phyloP scores from a whole-genome alignment of 2,888 invertebrate species.

The Notodonta dromedarius region DNA sequence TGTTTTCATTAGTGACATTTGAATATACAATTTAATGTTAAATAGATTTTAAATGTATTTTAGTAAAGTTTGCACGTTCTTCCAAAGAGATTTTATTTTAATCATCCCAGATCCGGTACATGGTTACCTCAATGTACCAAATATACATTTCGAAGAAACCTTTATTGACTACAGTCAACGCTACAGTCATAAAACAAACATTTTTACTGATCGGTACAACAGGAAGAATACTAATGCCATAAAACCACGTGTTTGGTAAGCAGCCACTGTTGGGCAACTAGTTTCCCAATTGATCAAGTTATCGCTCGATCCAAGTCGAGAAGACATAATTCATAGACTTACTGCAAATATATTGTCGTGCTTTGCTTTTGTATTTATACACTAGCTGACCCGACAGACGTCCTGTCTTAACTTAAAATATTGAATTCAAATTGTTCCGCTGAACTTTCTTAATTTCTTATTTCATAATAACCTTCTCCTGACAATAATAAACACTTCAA shows the following conservation, averaged over 20 bases:
- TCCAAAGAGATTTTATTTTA: neutral
- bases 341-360: too few species aligned
- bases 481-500: too few species aligned
- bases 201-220: neutral
- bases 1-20: constrained; percentile 1
- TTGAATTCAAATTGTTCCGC: too few species aligned
- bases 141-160: neutral
- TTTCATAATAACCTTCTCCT: too few species aligned
- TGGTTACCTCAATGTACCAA: neutral
- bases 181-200: neutral
- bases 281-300: too few species aligned
- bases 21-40: neutral
- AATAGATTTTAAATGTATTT: neutral
- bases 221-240: neutral
- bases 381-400: too few species aligned
- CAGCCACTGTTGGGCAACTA: too few species aligned
- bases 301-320: too few species aligned
- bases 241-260: neutral
- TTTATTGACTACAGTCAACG: neutral
- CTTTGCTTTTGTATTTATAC: too few species aligned
- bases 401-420: too few species aligned
- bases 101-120: neutral
- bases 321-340: too few species aligned
- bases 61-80: neutral
- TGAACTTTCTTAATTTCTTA: too few species aligned